Base-by-base conservation (phyloP, 2,113 vertebrate species). In the Canis aureus region DNA sequence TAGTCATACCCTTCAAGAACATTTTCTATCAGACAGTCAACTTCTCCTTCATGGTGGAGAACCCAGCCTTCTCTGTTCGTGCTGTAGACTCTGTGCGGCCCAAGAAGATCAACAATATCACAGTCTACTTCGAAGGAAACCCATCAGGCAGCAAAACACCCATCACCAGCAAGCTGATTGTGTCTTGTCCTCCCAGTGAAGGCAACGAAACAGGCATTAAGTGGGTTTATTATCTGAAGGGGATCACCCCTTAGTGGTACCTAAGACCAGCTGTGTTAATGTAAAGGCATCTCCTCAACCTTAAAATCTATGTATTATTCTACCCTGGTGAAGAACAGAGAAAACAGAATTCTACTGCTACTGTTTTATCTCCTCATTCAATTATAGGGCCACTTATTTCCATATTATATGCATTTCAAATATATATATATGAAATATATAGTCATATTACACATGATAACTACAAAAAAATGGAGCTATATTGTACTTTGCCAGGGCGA, bases 1-100 rank as follows among this genome's bases (percentile, higher is more conserved):
- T 98, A 27, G n/a, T 98, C 53, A 99, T 99, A 93, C 98, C 99
- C 78, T 99, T 99, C 98, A 99, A 99, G 95, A 99, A 99, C 0
- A 27, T 99, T 16, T 99, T 99, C 98, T 95, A 96, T 8, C 98
- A 99, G 66, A 60, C 98, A 2, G 98, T 97, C 3, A 49, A 98
- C 59, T 99, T 99, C 97, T 98, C 98, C 82, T 99, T 98, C 87
- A 91, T 94, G 1, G 98, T 99, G 89, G 99, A 99, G 96, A 99
- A 99, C 91, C 98, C 99, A 0, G 98, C 98, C 85, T 99, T 99
- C 57, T 49, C 96, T 0, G 57, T 99, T 13, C 99, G 98, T 27
- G 99, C 98, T 0, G 6, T 79, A 0, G 98, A 99, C 6, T 96
- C 88, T 0, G 96, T 99, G 17, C 96, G 93, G 1, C 57, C 99